A percentile compares a stretch with the other conserved stretches of the same genome.
phyloP scores from a whole-genome alignment of 1,140 invertebrate genomes.

The Cheumatopsyche charites region DNA sequence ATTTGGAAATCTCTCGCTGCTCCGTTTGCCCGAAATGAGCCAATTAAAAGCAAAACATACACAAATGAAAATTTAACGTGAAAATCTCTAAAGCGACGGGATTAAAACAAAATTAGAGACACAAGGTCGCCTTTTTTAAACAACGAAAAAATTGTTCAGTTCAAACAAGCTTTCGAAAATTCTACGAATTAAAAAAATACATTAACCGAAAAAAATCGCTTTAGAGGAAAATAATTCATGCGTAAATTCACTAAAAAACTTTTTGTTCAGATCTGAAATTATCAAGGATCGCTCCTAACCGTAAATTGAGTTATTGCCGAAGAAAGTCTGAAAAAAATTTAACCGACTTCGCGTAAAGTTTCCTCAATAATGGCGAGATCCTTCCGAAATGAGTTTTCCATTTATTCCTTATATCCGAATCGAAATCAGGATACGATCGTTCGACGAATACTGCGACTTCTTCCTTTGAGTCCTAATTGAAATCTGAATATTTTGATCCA shows the following conservation, averaged over 20 bases:
- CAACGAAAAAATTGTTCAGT: conserved; percentile 3
- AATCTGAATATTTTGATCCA: conserved; percentile 32
- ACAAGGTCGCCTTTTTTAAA: conserved; percentile 8
- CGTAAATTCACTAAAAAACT: too few relatives aligned
- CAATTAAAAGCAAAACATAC: conserved; percentile 3
- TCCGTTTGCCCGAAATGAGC: not conserved
- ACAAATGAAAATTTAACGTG: not conserved
- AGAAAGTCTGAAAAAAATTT: not conserved
- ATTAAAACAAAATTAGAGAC: not conserved
- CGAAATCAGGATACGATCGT: conserved; percentile 25
- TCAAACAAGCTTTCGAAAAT: too few relatives aligned
- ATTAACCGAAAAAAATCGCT: too few relatives aligned
- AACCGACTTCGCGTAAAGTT: conserved; percentile 1
- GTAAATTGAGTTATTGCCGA: not conserved
- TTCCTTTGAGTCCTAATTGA: conserved; percentile 14
- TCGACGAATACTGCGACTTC: conserved; percentile 7
- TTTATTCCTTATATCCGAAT: conserved; percentile 28
- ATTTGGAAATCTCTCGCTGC: too few relatives aligned
- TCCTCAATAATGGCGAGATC: not conserved
- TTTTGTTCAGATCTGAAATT: too few relatives aligned
- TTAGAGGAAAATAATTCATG: too few relatives aligned
- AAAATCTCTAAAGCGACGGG: conserved; percentile 5
- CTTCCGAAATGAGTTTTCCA: conserved; percentile 30
- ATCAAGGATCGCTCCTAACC: not conserved
- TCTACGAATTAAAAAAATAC: too few relatives aligned